A percentile compares a stretch with the other conserved stretches of the same genome.
Conservation (phyloP, 1,140 invertebrate species). For the Atta colombica region DNA sequence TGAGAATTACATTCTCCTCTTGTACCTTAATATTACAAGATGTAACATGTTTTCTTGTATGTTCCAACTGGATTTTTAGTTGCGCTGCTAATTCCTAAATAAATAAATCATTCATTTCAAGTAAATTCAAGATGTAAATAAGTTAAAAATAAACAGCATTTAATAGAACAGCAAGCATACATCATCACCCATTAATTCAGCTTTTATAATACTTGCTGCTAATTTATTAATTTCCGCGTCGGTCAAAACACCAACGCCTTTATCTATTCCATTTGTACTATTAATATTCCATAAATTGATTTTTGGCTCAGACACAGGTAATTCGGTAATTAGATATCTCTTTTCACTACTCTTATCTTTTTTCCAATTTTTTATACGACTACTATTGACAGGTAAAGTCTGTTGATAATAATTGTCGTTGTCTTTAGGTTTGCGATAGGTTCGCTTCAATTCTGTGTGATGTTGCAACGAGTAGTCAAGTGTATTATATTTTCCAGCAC, state of each 20-base stretch:
- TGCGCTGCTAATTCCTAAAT: constrained; percentile 88
- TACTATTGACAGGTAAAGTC: background rate
- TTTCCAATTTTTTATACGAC: constrained; percentile 77
- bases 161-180: constrained; percentile 80
- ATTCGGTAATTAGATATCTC: background rate
- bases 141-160: constrained; percentile 8
- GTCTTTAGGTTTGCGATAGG: constrained; percentile 48
- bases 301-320: background rate
- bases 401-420: constrained; percentile 36
- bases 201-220: constrained; percentile 95
- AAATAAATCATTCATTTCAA: constrained; percentile 51
- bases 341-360: constrained; percentile 63
- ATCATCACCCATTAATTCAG: constrained; percentile 95
- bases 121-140: constrained; percentile 12
- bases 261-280: constrained; percentile 32
- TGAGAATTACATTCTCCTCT: constrained; percentile 88
- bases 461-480: constrained; percentile 8
- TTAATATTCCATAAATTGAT: constrained; percentile 54
- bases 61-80: constrained; percentile 92
- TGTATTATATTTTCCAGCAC: constrained; percentile 12
- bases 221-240: constrained; percentile 96
- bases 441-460: constrained; percentile 8
- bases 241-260: constrained; percentile 84
- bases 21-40: constrained; percentile 59
- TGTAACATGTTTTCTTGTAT: constrained; percentile 88